These are phyloP conservation scores for Vulpes lagopus DNA, from an alignment of 2,113 vertebrate genomes.

Conservation along the genomic window DNA sequence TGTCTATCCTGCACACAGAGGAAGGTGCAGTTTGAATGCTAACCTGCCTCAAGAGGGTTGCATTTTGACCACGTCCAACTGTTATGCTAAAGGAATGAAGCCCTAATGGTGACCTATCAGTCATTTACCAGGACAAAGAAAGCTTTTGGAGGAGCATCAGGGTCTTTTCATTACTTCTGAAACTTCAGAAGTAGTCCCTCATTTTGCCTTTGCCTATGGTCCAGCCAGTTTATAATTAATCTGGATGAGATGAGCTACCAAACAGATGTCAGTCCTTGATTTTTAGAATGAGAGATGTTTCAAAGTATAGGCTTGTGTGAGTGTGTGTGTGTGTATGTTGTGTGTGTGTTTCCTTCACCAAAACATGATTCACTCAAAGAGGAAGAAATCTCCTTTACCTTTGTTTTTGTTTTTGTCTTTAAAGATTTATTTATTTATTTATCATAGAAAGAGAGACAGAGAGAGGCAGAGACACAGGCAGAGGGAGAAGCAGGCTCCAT, in stretches of 20 bases:
- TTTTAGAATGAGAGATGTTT: conserved; percentile 33
- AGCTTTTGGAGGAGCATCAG: neutral
- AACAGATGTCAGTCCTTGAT: neutral
- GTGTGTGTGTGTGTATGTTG: neutral
- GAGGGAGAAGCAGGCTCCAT: too few species aligned
- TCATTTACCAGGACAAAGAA: neutral
- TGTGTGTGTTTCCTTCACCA: neutral
- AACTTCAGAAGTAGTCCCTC: neutral
- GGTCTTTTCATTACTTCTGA: neutral
- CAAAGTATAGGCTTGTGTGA: neutral
- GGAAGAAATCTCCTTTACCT: neutral
- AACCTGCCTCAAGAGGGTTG: neutral
- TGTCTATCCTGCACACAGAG: neutral
- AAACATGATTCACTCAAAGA: neutral
- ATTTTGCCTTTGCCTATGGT: neutral
- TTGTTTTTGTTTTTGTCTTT: neutral
- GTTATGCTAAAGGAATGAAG: neutral
- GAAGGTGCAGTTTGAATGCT: neutral
- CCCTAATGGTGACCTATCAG: neutral
- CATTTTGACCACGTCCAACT: neutral
- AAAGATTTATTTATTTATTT: too few species aligned
- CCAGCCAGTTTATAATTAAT: neutral
- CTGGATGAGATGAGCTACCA: neutral
- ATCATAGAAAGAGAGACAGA: too few species aligned
- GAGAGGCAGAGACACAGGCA: too few species aligned